These are phyloP conservation scores for Phyllotreta striolata DNA, from an alignment of 2,888 invertebrate species.

Conservation along the genomic window DNA sequence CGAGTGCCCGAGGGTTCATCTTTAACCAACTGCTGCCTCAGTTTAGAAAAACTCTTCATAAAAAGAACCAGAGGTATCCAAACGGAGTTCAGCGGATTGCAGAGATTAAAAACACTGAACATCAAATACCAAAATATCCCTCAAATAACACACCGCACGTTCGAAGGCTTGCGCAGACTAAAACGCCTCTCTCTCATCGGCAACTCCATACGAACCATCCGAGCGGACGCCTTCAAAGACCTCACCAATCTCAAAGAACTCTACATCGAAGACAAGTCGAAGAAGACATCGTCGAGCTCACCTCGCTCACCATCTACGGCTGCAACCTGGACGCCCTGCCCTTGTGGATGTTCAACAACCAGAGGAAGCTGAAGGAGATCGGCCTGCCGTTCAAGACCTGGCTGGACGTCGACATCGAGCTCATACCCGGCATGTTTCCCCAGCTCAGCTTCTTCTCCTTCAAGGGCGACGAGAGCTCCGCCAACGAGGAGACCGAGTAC, in stretches of 20 bases:
- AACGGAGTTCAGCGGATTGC: slow-evolving; percentile 13
- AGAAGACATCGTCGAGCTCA: too few species aligned
- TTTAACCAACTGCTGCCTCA: slow-evolving; percentile 18
- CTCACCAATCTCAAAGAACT: slow-evolving; percentile 25
- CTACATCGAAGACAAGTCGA: slow-evolving; percentile 29
- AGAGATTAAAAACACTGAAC: slow-evolving; percentile 16
- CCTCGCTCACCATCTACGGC: slow-evolving; percentile 28
- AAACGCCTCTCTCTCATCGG: slow-evolving; percentile 19
- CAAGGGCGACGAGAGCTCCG: slow-evolving; percentile 5
- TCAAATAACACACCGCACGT: slow-evolving; percentile 21
- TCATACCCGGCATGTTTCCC: slow-evolving; percentile 24
- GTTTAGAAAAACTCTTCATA: slow-evolving; percentile 20
- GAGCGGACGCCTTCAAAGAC: slow-evolving; percentile 20
- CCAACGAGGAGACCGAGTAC: too few species aligned
- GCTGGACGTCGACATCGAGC: slow-evolving; percentile 22
- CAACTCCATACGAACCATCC: slow-evolving; percentile 20
- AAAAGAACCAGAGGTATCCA: slow-evolving; percentile 15
- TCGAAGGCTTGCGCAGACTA: slow-evolving; percentile 20
- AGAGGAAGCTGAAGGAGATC: slow-evolving; percentile 23
- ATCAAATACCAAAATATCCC: slow-evolving; percentile 8
- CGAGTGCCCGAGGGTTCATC: slow-evolving; percentile 4
- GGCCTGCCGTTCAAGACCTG: slow-evolving; percentile 32
- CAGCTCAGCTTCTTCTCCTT: slow-evolving; percentile 27
- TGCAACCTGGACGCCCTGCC: slow-evolving; percentile 20
- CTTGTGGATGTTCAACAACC: slow-evolving; percentile 23